phyloP scores from a whole-genome alignment of 2,888 invertebrate species.

The Strigamia transsilvanica region DNA sequence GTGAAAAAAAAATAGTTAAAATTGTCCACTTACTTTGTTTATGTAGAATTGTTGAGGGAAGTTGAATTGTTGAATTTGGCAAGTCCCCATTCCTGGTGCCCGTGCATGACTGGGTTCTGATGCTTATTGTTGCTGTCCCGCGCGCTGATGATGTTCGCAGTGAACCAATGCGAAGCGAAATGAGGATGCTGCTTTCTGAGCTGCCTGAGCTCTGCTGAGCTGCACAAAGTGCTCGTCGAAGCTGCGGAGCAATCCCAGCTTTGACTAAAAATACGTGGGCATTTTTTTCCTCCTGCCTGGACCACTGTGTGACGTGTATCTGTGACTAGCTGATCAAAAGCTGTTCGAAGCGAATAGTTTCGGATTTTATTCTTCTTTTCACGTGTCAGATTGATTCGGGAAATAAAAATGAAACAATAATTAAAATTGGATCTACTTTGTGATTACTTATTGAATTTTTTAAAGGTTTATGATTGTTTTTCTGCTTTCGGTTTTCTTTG shows the following conservation, averaged over 20 bases:
- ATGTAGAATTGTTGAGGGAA: conserved; percentile 9
- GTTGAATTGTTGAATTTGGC: not conserved
- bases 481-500: not conserved
- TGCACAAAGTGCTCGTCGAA: conserved; percentile 41
- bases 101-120: conserved; percentile 20
- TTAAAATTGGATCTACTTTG: not conserved
- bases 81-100: not conserved
- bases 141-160: conserved; percentile 30
- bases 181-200: conserved; percentile 29
- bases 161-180: conserved; percentile 39
- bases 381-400: not conserved
- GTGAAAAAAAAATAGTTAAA: not conserved
- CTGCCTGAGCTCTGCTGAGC: conserved; percentile 31
- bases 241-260: conserved; percentile 40
- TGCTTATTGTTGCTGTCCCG: conserved; percentile 36
- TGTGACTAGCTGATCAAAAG: conserved; percentile 27
- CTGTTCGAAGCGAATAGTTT: conserved; percentile 28
- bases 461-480: conserved; percentile 2
- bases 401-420: not conserved
- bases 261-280: conserved; percentile 42
- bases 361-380: not conserved
- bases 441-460: not conserved
- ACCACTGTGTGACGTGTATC: conserved; percentile 25
- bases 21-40: not conserved
- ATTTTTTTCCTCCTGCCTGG: conserved; percentile 31